Conservation (phyloP, 35 echinoderm and acorn worm genomes). For the Apostichopus parvimensis region DNA sequence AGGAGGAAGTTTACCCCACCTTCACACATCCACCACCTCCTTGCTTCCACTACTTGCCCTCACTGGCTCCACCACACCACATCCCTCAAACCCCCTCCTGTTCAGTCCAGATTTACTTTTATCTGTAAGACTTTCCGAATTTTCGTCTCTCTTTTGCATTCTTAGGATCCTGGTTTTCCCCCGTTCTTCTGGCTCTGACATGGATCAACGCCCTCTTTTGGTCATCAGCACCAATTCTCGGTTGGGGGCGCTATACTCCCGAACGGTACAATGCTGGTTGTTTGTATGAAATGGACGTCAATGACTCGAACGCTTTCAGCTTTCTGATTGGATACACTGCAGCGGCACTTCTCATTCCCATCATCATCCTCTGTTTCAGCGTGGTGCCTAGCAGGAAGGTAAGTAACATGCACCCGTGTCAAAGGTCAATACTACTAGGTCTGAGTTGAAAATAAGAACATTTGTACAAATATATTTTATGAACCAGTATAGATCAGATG, state of each 20-base stretch:
- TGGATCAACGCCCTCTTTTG: constrained; percentile 82
- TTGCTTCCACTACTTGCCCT: too few relatives aligned
- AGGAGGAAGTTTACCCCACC: too few relatives aligned
- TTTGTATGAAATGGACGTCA: constrained; percentile 60
- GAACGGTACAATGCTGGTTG: constrained; percentile 69
- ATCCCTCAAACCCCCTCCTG: too few relatives aligned
- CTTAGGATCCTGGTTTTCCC: neutral
- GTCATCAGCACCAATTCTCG: constrained; percentile 68
- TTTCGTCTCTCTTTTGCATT: neutral
- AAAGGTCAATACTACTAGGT: too few relatives aligned
- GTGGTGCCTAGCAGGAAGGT: neutral
- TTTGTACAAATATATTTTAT: too few relatives aligned
- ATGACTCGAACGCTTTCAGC: constrained; percentile 13
- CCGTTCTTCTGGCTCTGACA: constrained; percentile 15
- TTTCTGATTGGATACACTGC: constrained; percentile 51
- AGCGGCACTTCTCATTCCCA: constrained; percentile 43
- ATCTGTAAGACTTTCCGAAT: neutral
- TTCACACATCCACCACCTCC: too few relatives aligned
- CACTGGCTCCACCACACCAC: too few relatives aligned
- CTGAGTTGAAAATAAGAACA: too few relatives aligned
- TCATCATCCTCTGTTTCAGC: constrained; percentile 44
- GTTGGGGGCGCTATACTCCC: constrained; percentile 72
- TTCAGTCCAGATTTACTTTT: neutral
- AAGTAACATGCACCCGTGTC: neutral
- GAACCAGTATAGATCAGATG: too few relatives aligned